A percentile compares a stretch with the other conserved stretches of the same genome.
Conservation (phyloP, 2,888 invertebrate species). For the Hedya salicella region DNA sequence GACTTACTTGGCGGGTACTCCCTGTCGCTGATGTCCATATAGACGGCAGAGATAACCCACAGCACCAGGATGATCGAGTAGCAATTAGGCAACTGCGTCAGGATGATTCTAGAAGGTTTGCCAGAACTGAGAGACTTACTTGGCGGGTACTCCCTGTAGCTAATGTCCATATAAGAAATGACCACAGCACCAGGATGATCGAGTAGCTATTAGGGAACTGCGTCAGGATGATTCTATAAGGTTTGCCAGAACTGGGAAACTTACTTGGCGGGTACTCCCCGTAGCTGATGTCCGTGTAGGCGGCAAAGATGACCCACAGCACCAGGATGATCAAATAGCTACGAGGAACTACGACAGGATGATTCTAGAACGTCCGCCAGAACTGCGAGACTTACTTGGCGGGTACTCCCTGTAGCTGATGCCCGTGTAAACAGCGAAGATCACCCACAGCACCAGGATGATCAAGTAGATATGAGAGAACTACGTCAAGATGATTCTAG, state of each 20-base stretch:
- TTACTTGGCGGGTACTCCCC: constrained; percentile 89
- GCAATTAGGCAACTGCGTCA: constrained; percentile 92
- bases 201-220: constrained; percentile 90
- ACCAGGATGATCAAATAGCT: constrained; percentile 91
- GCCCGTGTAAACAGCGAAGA: constrained; percentile 89
- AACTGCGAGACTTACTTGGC: no score
- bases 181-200: constrained; percentile 91
- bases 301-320: constrained; percentile 91
- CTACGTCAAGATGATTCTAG: no score
- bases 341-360: constrained; percentile 91
- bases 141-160: constrained; percentile 89
- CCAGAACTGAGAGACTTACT: constrained; percentile 91
- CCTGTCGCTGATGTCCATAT: constrained; percentile 89
- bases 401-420: constrained; percentile 90
- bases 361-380: no score
- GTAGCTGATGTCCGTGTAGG: constrained; percentile 90
- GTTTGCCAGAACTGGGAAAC: constrained; percentile 52
- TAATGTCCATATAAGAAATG: constrained; percentile 89
- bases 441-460: constrained; percentile 90
- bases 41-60: constrained; percentile 91
- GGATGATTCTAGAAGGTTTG: no score
- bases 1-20: no score
- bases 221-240: no score
- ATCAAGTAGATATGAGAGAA: constrained; percentile 91
- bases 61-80: constrained; percentile 90